These are phyloP conservation scores for Dicyrtomina minuta DNA, from an alignment of 2,888 invertebrate species.

Conservation along the genomic window DNA sequence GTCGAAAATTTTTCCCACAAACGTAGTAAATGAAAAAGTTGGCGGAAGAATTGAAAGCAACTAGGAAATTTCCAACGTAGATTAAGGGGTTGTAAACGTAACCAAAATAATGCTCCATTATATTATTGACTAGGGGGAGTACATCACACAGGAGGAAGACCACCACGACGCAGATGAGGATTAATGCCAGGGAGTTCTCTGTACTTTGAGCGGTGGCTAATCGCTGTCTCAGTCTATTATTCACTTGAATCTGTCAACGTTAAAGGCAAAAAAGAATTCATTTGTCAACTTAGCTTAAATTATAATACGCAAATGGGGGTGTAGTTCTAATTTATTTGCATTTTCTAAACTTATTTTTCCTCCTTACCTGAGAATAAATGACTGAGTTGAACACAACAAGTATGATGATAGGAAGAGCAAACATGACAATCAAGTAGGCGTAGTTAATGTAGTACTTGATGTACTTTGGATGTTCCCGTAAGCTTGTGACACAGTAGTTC, in stretches of 20 bases:
- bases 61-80: slow-evolving; percentile 82
- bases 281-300: neutral
- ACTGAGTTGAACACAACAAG: slow-evolving; percentile 84
- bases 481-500: slow-evolving; percentile 62
- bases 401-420: slow-evolving; percentile 83
- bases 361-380: slow-evolving; percentile 79
- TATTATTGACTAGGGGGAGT: slow-evolving; percentile 78
- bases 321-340: neutral
- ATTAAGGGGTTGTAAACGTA: slow-evolving; percentile 69
- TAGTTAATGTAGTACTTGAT: slow-evolving; percentile 86
- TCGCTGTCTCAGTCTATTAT: slow-evolving; percentile 66
- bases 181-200: slow-evolving; percentile 89
- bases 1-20: slow-evolving; percentile 86
- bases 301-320: neutral
- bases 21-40: slow-evolving; percentile 97
- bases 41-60: slow-evolving; percentile 93
- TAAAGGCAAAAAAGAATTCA: neutral
- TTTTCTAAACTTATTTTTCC: too few species aligned
- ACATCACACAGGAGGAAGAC: slow-evolving; percentile 92
- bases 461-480: slow-evolving; percentile 66
- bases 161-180: slow-evolving; percentile 88
- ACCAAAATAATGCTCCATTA: slow-evolving; percentile 75
- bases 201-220: slow-evolving; percentile 79
- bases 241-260: slow-evolving; percentile 17
- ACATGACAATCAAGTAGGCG: slow-evolving; percentile 90